These are phyloP conservation scores for Arrhopalites spinosus DNA, from an alignment of 2,888 invertebrate species.

Conservation along the genomic window DNA sequence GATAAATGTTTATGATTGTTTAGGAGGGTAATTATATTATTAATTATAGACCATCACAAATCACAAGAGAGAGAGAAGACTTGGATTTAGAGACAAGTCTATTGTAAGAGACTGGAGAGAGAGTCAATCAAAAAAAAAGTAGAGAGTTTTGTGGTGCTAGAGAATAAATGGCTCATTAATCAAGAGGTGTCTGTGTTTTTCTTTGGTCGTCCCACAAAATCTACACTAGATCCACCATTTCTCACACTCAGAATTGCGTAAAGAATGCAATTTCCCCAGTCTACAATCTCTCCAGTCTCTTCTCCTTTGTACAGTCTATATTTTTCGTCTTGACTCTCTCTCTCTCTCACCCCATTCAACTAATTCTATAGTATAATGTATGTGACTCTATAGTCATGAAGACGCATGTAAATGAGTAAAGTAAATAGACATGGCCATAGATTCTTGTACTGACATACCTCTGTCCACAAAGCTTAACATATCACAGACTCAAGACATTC, in stretches of 20 bases:
- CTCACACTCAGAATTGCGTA: constrained; percentile 48
- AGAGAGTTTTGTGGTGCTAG: not conserved
- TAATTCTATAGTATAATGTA: not conserved
- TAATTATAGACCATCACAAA: too few species aligned
- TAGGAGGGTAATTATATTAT: too few species aligned
- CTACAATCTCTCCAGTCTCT: not conserved
- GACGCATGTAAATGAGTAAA: not conserved
- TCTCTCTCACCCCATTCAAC: not conserved
- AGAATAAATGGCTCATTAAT: constrained; percentile 27
- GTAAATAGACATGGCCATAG: not conserved
- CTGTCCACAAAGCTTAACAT: constrained; percentile 23
- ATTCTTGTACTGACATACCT: constrained; percentile 8
- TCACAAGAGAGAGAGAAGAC: too few species aligned
- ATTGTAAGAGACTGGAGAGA: constrained; percentile 11
- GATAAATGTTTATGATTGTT: too few species aligned
- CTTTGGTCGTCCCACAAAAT: constrained; percentile 33
- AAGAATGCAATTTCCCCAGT: constrained; percentile 30
- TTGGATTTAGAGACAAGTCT: not conserved
- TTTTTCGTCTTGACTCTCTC: not conserved
- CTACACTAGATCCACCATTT: constrained; percentile 40
- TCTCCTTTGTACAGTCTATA: not conserved
- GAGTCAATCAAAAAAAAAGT: too few species aligned
- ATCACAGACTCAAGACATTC: constrained; percentile 19
- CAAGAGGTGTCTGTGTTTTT: constrained; percentile 32
- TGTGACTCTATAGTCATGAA: not conserved